A percentile compares a stretch with the other conserved stretches of the same genome.
Conservation (phyloP, 2,113 vertebrate species). For the Otus sunia region DNA sequence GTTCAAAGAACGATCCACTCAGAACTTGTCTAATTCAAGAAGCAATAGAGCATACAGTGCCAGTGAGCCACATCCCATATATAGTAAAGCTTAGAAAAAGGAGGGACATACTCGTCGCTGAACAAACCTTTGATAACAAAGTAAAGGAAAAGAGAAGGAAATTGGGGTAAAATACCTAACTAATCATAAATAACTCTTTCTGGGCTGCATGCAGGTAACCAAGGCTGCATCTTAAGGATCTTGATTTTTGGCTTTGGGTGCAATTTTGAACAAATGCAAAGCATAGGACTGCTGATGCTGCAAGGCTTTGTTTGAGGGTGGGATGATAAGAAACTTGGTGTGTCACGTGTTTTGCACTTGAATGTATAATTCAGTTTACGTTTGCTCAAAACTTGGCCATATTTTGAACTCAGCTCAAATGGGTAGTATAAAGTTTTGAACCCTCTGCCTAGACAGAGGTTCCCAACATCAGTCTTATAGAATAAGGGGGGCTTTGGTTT, state of each 20-base stretch:
- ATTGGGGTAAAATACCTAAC: neutral
- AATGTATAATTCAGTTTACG: neutral
- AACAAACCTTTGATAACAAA: neutral
- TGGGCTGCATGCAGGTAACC: neutral
- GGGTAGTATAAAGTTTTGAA: neutral
- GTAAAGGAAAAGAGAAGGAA: neutral
- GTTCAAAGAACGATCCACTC: conserved; percentile 2
- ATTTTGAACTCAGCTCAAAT: neutral
- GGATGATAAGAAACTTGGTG: neutral
- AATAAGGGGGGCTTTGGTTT: neutral
- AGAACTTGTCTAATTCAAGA: neutral
- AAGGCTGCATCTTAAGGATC: neutral
- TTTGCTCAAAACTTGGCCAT: neutral
- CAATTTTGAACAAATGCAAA: neutral
- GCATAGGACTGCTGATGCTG: neutral
- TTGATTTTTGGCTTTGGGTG: neutral
- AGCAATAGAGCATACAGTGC: neutral
- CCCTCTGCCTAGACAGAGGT: neutral
- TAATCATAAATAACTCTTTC: neutral
- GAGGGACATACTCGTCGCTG: neutral
- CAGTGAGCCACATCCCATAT: neutral
- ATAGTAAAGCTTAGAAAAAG: neutral
- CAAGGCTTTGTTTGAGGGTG: neutral
- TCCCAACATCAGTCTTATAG: neutral
- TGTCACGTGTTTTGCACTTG: neutral